Percentiles rank a stretch among this genome's conserved stretches.
These are phyloP conservation scores for Drosophila busckii DNA, from an alignment of 1,140 invertebrate genomes.

Conservation along the genomic window DNA sequence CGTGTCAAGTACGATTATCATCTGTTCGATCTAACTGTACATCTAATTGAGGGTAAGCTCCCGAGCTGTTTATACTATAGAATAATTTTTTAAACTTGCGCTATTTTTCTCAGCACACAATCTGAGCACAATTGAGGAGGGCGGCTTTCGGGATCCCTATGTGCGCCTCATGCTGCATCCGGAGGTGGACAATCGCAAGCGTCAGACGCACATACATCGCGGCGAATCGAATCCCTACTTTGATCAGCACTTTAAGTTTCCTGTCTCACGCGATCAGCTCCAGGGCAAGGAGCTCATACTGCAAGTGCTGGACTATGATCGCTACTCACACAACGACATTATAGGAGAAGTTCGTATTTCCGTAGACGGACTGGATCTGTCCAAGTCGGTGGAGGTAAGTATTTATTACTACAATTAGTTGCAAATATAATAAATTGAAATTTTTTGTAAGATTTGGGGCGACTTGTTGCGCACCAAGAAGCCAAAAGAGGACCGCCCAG, in stretches of 20 bases:
- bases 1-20: constrained; percentile 94
- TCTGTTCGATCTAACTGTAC: constrained; percentile 91
- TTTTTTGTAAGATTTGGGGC: constrained; percentile 81
- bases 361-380: constrained; percentile 85
- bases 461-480: constrained; percentile 87
- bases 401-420: neutral
- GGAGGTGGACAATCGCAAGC: constrained; percentile 89
- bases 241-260: constrained; percentile 92
- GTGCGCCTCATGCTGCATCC: constrained; percentile 87
- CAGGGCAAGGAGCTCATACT: constrained; percentile 86
- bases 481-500: constrained; percentile 88
- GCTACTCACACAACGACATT: constrained; percentile 88
- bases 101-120: constrained; percentile 85
- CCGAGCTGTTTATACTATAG: neutral
- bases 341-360: constrained; percentile 87
- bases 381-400: constrained; percentile 84
- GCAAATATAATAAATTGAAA: neutral
- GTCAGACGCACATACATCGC: constrained; percentile 88
- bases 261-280: constrained; percentile 89
- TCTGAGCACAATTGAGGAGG: constrained; percentile 87
- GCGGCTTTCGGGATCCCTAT: constrained; percentile 93
- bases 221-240: constrained; percentile 89
- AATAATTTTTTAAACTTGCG: neutral
- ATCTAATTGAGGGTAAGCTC: constrained; percentile 89
- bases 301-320: constrained; percentile 83